phyloP scores from a whole-genome alignment of 64 coral and sea anemone species.

The Acropora tenuis region DNA sequence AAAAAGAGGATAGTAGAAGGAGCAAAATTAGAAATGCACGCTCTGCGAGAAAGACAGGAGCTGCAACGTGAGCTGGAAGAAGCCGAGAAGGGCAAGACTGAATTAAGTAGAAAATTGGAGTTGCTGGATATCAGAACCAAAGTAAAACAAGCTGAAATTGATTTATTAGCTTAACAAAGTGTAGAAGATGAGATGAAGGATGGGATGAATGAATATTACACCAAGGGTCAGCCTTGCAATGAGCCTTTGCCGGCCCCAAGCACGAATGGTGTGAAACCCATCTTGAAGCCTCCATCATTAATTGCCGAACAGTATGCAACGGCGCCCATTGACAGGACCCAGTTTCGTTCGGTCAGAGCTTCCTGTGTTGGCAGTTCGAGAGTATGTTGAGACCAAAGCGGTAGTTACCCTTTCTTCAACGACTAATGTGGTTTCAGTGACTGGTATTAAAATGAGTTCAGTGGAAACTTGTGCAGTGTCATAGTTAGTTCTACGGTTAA shows the following conservation, averaged over 20 bases:
- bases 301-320: not conserved
- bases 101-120: conserved; percentile 28
- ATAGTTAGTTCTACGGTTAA: too few species aligned
- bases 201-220: conserved; percentile 10
- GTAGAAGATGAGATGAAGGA: not conserved
- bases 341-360: too few species aligned
- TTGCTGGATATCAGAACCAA: conserved; percentile 33
- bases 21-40: conserved; percentile 43
- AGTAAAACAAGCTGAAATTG: conserved; percentile 26
- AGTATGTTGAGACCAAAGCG: too few species aligned
- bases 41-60: conserved; percentile 43
- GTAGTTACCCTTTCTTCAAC: too few species aligned
- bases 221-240: not conserved
- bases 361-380: too few species aligned
- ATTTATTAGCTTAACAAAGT: conserved; percentile 1
- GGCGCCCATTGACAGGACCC: too few species aligned
- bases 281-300: not conserved
- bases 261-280: not conserved
- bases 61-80: conserved; percentile 41
- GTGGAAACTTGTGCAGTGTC: too few species aligned
- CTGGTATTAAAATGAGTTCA: too few species aligned
- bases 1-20: conserved; percentile 5
- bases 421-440: too few species aligned
- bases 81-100: conserved; percentile 5
- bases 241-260: not conserved